phyloP scores from a whole-genome alignment of 2,888 invertebrate species.

The Celastrina argiolus region DNA sequence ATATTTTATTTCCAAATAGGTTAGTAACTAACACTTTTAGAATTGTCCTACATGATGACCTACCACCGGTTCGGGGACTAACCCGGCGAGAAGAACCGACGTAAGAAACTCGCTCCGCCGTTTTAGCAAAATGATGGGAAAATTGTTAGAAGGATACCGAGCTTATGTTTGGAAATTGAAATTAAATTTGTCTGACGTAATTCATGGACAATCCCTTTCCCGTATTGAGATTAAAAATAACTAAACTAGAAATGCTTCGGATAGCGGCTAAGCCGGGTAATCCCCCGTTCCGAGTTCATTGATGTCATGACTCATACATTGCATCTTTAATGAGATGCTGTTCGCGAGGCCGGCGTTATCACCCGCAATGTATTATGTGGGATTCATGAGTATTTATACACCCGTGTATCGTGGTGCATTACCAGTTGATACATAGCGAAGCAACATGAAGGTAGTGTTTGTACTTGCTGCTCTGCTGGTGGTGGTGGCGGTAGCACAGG shows the following conservation, averaged over 20 bases:
- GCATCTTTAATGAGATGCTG: neutral
- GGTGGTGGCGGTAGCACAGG: neutral
- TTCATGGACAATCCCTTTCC: no score
- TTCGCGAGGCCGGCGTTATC: neutral
- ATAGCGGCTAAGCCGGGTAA: neutral
- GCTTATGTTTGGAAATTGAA: no score
- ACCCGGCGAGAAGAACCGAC: no score
- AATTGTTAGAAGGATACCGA: no score
- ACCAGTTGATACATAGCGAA: neutral
- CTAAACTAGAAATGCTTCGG: neutral
- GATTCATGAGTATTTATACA: neutral
- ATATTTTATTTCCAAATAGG: no score
- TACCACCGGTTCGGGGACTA: no score
- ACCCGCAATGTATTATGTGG: neutral
- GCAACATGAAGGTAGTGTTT: neutral
- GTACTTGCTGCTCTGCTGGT: neutral
- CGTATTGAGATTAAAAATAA: neutral
- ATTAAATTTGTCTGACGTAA: no score
- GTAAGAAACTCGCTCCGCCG: no score
- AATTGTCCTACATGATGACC: no score
- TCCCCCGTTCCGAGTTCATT: neutral
- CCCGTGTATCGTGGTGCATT: neutral
- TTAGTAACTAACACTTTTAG: no score
- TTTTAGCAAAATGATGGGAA: no score
- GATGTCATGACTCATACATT: neutral